Base-by-base conservation (phyloP, 37 sponge, comb jelly and placozoan species). In the Amphimedon queenslandica region DNA sequence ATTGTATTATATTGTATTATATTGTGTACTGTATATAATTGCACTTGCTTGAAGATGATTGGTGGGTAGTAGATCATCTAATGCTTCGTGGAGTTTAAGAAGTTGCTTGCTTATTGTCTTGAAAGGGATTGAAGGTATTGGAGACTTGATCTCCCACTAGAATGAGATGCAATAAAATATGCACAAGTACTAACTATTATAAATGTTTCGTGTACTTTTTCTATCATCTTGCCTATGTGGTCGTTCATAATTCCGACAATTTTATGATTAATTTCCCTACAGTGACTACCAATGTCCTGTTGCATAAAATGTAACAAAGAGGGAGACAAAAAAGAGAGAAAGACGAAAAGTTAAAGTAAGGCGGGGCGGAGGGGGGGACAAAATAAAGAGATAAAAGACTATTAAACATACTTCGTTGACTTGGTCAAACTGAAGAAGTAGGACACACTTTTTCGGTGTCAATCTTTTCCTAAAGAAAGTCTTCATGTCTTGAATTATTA, bases 241-340 rank as follows among this genome's bases (percentile, higher is more conserved):
- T 92, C 96, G 32, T 90, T 93, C 88, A 98, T 98, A 36, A 98
- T 95, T 63, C 51, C 42, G 31, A 92, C 73, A 10, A 98, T 47
- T 69, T 98, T 98, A 41, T 68, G 71, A 33, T 76, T 75, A 29
- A 95, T 89, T 72, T 92, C 82, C 57, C 64, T 64, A 31, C 87
- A 84, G 58, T 98, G 99, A 23, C 79, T 69, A 53, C 87, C 80
- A 56, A 82, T 74, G 58, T 92, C 93, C 86, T 90, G 66, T 13
- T 28, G 31, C 47, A 69, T 18, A 11, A 67, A n/a, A n/a, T n/a
- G n/a, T n/a, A n/a, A n/a, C n/a, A n/a, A n/a, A n/a, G n/a, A n/a
- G n/a, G n/a, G n/a, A n/a, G n/a, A 55, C 69, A 68, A 38, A 31
- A 34, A 33, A 37, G 8, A 36, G 10, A 68, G 20, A 23, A 30